phyloP scores from a whole-genome alignment of 2,888 invertebrate genomes.

The Platerodrilus igneus region DNA sequence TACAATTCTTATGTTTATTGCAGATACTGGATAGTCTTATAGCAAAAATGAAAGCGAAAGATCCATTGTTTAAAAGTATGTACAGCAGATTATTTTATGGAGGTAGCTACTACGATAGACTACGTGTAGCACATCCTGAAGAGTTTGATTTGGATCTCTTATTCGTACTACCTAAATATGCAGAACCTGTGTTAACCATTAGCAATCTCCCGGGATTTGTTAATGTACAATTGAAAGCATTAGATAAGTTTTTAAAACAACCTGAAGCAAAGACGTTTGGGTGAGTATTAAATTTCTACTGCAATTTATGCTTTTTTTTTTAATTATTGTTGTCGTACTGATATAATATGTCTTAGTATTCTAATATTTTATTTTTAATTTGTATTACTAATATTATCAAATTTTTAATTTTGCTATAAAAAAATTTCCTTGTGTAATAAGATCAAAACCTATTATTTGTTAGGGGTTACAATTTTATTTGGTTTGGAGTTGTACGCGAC shows the following conservation, averaged over 20 bases:
- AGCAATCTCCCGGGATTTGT: constrained; percentile 49
- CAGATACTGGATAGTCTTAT: constrained; percentile 36
- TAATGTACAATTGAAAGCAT: constrained; percentile 42
- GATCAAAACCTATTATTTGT: too few species aligned
- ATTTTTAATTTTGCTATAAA: too few species aligned
- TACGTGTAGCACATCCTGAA: constrained; percentile 56
- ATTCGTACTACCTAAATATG: constrained; percentile 51
- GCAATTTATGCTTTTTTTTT: too few species aligned
- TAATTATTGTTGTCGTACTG: too few species aligned
- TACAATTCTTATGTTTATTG: too few species aligned
- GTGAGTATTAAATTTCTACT: too few species aligned
- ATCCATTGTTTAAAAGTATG: constrained; percentile 38
- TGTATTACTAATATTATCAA: too few species aligned
- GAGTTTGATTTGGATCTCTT: constrained; percentile 61
- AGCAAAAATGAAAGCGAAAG: constrained; percentile 35
- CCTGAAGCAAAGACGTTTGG: constrained; percentile 26
- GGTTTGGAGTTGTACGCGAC: too few species aligned
- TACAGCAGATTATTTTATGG: constrained; percentile 47
- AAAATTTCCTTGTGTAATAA: too few species aligned
- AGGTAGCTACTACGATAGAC: constrained; percentile 59
- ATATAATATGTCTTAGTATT: too few species aligned
- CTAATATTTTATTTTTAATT: too few species aligned
- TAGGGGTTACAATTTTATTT: too few species aligned
- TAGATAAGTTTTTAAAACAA: constrained; percentile 26
- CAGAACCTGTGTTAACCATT: constrained; percentile 39